Percentiles rank a stretch among this genome's conserved stretches.
These are phyloP conservation scores for Pseudopleuronectes americanus DNA, from an alignment of 2,797 vertebrate species.

Conservation along the genomic window DNA sequence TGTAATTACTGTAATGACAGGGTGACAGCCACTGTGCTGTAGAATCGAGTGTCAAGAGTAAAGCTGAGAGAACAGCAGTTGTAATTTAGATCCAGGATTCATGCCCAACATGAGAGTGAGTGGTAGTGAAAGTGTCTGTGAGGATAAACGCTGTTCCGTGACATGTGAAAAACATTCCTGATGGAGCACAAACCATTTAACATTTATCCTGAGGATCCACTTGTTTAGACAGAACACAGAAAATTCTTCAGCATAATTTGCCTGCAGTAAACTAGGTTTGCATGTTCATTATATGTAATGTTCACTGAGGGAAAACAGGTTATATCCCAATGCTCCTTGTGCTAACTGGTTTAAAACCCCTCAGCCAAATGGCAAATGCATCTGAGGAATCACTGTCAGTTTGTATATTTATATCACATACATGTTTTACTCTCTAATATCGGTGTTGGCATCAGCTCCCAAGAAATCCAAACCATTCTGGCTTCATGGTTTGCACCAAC, in stretches of 20 bases:
- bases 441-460: no score
- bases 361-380: no score
- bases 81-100: constrained; percentile 7
- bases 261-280: neutral
- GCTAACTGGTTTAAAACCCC: neutral
- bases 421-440: no score
- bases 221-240: neutral
- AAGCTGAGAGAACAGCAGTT: constrained; percentile 8
- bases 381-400: no score
- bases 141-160: neutral
- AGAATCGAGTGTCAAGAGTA: constrained; percentile 16
- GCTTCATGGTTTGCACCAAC: no score
- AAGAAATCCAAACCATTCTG: no score
- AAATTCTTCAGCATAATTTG: neutral
- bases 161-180: neutral
- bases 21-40: constrained; percentile 6
- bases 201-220: neutral
- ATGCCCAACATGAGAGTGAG: constrained; percentile 15
- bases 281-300: constrained; percentile 6
- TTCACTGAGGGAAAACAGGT: neutral
- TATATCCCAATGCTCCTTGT: neutral
- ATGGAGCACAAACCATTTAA: neutral
- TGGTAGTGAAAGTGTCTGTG: constrained; percentile 21
- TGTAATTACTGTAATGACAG: constrained; percentile 49
- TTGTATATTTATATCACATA: no score